phyloP scores from a whole-genome alignment of 2,113 vertebrate genomes.

The Peromyscus leucopus region DNA sequence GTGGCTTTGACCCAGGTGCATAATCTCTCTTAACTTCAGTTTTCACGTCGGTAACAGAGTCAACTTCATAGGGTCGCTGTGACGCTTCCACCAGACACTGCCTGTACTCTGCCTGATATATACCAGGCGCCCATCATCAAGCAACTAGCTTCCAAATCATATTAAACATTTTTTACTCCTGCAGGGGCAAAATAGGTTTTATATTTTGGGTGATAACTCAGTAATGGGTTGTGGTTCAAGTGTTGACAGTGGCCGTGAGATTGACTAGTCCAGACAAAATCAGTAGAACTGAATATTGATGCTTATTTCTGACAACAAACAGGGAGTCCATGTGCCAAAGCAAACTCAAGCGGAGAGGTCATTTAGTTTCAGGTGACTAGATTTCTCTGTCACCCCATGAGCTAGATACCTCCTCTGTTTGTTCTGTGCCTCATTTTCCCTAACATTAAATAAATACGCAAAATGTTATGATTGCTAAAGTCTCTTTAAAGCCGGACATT shows the following conservation, averaged over 20 bases:
- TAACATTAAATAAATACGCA: background rate
- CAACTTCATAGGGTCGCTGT: background rate
- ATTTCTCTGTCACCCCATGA: background rate
- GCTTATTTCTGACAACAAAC: background rate
- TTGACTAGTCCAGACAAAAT: background rate
- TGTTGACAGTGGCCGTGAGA: background rate
- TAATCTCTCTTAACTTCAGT: background rate
- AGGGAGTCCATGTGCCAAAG: background rate
- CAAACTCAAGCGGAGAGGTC: background rate
- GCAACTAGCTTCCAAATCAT: background rate
- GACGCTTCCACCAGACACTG: background rate
- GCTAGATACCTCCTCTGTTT: background rate
- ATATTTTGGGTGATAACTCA: background rate
- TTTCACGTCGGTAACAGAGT: background rate
- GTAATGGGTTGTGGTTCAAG: background rate
- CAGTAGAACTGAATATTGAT: background rate
- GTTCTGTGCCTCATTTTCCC: background rate
- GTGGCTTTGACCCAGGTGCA: background rate
- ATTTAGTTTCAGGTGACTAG: background rate
- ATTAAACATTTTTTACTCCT: background rate
- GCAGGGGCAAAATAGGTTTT: background rate
- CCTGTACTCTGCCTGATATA: background rate
- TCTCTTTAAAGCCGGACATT: slow-evolving; percentile 13
- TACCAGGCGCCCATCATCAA: background rate
- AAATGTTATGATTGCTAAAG: background rate